Evolutionary conservation across 2,797 vertebrate species (phyloP).

Genomic region (Xerus rutilus): DNA sequence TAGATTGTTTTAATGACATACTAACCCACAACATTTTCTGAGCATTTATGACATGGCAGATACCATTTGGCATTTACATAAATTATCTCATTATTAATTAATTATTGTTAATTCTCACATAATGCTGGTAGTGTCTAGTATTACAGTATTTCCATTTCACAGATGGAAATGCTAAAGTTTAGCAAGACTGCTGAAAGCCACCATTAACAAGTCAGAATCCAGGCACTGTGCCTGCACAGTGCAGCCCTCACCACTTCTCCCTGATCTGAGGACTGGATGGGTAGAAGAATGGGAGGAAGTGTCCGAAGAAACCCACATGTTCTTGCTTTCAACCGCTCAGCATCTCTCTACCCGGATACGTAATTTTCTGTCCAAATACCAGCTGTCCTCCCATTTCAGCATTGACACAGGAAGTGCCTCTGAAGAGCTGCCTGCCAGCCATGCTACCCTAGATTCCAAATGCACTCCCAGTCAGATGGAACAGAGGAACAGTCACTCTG

Average conservation of each 20-base stretch:
- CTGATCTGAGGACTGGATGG: neutral
- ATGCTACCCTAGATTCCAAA: neutral
- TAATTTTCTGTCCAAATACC: neutral
- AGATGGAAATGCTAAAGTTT: neutral
- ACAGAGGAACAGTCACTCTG: neutral
- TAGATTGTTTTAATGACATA: neutral
- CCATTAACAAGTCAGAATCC: neutral
- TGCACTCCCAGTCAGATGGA: neutral
- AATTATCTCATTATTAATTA: neutral
- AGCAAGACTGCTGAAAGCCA: neutral
- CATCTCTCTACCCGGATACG: neutral
- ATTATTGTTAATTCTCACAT: neutral
- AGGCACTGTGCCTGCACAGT: neutral
- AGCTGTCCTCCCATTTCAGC: slow-evolving; percentile 28
- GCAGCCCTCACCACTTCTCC: neutral
- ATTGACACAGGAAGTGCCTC: neutral
- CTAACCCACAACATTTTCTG: neutral
- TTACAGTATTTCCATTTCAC: neutral
- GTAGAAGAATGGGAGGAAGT: neutral
- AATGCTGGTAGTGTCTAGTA: neutral
- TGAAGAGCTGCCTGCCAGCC: neutral
- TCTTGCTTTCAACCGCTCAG: neutral
- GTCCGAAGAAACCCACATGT: neutral
- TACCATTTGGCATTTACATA: neutral
- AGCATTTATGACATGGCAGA: neutral